Evolutionary conservation across 2,797 vertebrate genomes (phyloP), one percentile per base, ranked within the genome.

Genomic region (Lutjanus campechanus): DNA sequence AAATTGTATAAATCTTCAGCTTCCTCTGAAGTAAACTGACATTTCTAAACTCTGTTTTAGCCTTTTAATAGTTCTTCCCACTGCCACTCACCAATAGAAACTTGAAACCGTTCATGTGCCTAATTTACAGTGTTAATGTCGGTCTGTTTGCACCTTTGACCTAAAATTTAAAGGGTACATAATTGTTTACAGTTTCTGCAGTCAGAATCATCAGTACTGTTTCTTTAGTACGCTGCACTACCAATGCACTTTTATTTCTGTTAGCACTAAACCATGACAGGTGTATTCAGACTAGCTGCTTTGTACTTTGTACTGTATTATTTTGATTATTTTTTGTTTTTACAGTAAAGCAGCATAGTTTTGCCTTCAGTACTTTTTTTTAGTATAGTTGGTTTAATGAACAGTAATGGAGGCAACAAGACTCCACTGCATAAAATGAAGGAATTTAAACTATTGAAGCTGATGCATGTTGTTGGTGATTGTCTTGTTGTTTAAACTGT

Each of bases 71-170:
- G 20, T 55, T 17, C 43, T 75, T 29, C 65, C 11, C 74, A 62
- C 79, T 77, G 78, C 81, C 83, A 69, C 74, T 58, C 62, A 15
- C 64, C 81, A 79, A 46, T 49, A 59, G 65, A 86, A 85, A 86
- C 81, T 85, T 91, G 84, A 92, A 83, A 64, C 87, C 84, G 7
- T 51, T 63, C 56, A 71, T 83, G 90, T 93, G 91, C 92, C 92
- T 93, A 17, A 73, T 69, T 76, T 82, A 69, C 76, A 76, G 71
- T 22, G 49, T 64, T 68, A 41, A 47, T 15, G 22, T 74, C 11
- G 43, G 65, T 73, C n/a, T 64, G 25, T 81, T 77, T 50, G 56
- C 75, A 77, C 74, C 8, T 36, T 17, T 53, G 46, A 79, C 67
- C 16, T 19, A 44, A 20, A 41, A 17, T 36, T 29, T 66, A 13